Evolutionary conservation across 2,113 vertebrate genomes (phyloP).

Genomic region (Chloropsis cyanopogon): DNA sequence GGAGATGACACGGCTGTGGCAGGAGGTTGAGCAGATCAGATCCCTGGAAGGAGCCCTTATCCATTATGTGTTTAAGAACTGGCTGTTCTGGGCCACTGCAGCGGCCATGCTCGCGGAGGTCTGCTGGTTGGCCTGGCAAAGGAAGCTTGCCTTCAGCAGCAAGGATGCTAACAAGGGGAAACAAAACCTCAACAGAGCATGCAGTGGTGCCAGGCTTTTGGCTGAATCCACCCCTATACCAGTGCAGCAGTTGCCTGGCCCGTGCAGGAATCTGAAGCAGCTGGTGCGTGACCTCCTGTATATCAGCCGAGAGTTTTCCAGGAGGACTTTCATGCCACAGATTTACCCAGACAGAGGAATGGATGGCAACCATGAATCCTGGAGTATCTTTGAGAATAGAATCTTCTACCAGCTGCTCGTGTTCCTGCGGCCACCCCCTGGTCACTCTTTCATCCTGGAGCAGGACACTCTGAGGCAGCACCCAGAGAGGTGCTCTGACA

Average conservation of each 20-base stretch:
- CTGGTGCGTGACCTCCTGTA: neutral
- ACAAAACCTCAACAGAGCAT: neutral
- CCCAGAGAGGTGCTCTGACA: neutral
- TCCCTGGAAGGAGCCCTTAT: neutral
- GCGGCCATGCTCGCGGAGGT: accelerated
- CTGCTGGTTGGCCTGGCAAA: neutral
- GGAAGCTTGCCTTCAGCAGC: neutral
- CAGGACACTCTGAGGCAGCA: neutral
- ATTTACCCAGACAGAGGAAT: neutral
- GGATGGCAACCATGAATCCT: neutral
- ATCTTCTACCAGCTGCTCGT: neutral
- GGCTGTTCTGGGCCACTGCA: neutral
- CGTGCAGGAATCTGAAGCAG: neutral
- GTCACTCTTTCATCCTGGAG: neutral
- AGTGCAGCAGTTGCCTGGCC: neutral
- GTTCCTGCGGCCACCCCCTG: neutral
- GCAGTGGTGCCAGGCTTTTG: accelerated
- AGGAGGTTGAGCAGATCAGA: neutral
- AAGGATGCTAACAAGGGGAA: neutral
- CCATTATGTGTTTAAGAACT: neutral
- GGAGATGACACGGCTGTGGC: neutral
- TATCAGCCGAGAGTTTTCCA: neutral
- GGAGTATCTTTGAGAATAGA: neutral
- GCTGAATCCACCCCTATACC: accelerated
- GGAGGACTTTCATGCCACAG: neutral